Base-by-base conservation (phyloP, 2,113 vertebrate species). In the Dolichallabes microphthalmus region DNA sequence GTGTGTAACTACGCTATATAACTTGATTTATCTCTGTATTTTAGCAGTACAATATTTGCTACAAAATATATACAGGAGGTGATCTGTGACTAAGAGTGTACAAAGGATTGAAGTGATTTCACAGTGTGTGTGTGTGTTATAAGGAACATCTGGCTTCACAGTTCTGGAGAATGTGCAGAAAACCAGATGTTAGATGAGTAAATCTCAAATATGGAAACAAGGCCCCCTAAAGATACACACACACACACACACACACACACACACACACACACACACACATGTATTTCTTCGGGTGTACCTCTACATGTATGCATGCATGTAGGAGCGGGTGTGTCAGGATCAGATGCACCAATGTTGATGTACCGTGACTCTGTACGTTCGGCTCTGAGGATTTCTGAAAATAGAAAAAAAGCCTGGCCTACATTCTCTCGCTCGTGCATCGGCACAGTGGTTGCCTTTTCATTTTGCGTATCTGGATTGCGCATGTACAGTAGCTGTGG, bases 271-370 rank as follows among this genome's bases (percentile, higher is more conserved):
- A 60, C 0, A 80, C 22, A 64, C 19, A 80, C 30, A 85, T 20
- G 68, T 27, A 39, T 82, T 53, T 55, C 63, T 17, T 63, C 22
- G 63, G 15, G 30, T 35, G 3, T 8, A 45, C 19, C 12, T 22
- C 32, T 66, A 8, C 63, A 12, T 76, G 39, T 55, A 2, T 39
- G 20, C 11, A 14, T 83, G 30, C 17, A 10, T 22, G 57, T 22
- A 64, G 68, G 76, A 20, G 32, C 11, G 66, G 14, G 81, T 87
- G 83, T 20, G n/a, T 20, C 30, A 30, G 69, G 27, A 61, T 77
- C 83, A 84, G 80, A 80, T 88, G 75, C 66, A 75, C 83, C 74
- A 85, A 83, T 78, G 60, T 84, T 71, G 75, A 79, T 85, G 64
- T 39, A 78, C 71, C 25, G 35, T 85, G 84, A 85, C 64, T 57